Base-by-base conservation (phyloP, 2,888 invertebrate genomes). In the Meteorus colon region DNA sequence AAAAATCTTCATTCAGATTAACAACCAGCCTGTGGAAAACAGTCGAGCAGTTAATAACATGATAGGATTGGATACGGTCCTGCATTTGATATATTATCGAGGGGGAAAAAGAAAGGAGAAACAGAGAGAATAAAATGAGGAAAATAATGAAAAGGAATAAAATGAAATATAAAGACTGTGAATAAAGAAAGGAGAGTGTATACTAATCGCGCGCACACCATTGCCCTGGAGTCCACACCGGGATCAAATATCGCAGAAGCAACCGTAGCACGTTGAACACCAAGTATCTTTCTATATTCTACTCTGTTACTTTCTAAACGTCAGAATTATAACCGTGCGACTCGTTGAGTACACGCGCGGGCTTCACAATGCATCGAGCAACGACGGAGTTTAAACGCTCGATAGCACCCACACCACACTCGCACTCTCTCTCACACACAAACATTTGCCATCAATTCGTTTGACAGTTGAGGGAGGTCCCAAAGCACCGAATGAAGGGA, bases 261-360 rank as follows among this genome's bases (percentile, higher is more conserved):
- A 14, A 27, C 37, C 29, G 29, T 72, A 45, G 71, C n/a, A 29
- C 55, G 66, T 51, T 48, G n/a, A 48, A 48, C 48, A 48, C 16
- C 48, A 48, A 48, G 48, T 48, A n/a, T 48, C n/a, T 48, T 16
- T 48, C 48, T 48, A 48, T 55, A 19, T 8, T 48, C n/a, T 19
- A 76, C 69, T 76, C 77, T 66, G 79, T 80, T 79, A 81, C 81
- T 81, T 81, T 80, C 81, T 81, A 81, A 81, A 80, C 76, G 78
- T 73, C 66, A 41, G 82, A 83, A 82, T 83, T 84, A 85, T 87
- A 87, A 87, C 86, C 55, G 86, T 85, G 86, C 85, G 85, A 86
- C 85, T 86, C 79, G 84, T 82, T 86, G 85, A 86, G 84, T 85
- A 24, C 55, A 55, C 55, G 77, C 73, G 70, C 78, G 16, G 19